phyloP scores from a whole-genome alignment of 2,888 invertebrate species.

The Trichacis sp. region DNA sequence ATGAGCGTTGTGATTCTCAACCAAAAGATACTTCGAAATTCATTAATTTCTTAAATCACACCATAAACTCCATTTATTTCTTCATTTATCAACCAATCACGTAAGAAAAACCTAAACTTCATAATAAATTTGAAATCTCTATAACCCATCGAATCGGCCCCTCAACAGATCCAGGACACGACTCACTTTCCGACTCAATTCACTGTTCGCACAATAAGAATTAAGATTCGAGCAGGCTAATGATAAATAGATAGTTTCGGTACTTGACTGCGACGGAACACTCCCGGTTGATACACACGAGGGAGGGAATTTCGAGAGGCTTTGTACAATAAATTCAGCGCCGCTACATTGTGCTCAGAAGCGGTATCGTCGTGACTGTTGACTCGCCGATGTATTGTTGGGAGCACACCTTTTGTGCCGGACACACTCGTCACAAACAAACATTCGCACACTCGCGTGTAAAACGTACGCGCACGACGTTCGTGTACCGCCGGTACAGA shows the following conservation, averaged over 20 bases:
- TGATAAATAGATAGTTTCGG: conserved; percentile 32
- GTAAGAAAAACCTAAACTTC: too few species aligned
- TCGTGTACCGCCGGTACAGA: conserved; percentile 23
- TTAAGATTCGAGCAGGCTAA: conserved; percentile 15
- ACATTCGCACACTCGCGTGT: conserved; percentile 49
- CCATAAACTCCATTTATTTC: too few species aligned
- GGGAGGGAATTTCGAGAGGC: conserved; percentile 46
- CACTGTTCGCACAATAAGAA: not conserved
- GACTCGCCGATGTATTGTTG: conserved; percentile 64
- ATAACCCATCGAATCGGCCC: too few species aligned
- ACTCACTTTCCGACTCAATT: too few species aligned
- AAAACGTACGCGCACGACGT: conserved; percentile 24
- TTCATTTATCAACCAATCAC: too few species aligned
- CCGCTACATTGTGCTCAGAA: conserved; percentile 62
- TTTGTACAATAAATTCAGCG: conserved; percentile 63
- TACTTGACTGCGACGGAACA: conserved; percentile 37
- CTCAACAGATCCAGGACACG: too few species aligned
- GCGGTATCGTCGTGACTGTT: conserved; percentile 63
- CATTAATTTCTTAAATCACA: too few species aligned
- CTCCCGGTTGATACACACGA: conserved; percentile 21
- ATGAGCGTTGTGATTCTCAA: too few species aligned
- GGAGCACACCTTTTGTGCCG: conserved; percentile 62
- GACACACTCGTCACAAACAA: conserved; percentile 63
- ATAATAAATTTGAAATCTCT: too few species aligned
- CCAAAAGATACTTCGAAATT: too few species aligned